A percentile compares a stretch with the other conserved stretches of the same genome.
phyloP scores from a whole-genome alignment of 2,113 vertebrate genomes.

The Mus pahari region DNA sequence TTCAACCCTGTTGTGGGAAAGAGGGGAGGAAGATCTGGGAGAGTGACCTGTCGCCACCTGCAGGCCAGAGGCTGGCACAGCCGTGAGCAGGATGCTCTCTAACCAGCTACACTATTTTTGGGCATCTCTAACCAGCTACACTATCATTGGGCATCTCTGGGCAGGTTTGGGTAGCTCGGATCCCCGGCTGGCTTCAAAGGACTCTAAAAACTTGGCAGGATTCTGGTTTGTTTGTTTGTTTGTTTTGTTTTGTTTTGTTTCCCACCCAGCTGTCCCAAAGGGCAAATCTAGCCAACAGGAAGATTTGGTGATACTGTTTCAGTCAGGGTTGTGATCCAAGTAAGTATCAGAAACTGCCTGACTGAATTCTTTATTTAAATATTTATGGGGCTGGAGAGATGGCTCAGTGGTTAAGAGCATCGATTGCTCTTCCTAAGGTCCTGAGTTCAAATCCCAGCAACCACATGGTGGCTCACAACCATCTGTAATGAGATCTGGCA shows the following conservation, averaged over 20 bases:
- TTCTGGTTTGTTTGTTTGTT: not conserved
- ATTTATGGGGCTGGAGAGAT: no score
- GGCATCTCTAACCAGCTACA: no score
- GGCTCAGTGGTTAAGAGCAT: no score
- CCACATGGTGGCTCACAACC: no score
- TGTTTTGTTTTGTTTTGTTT: not conserved
- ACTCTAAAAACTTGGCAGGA: not conserved
- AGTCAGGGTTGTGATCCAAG: conserved; percentile 33
- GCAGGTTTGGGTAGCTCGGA: not conserved
- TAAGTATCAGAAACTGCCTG: not conserved
- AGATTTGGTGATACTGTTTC: not conserved
- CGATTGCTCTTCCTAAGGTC: no score
- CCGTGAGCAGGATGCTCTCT: no score
- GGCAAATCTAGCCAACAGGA: not conserved
- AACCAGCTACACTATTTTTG: not conserved
- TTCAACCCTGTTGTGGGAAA: not conserved
- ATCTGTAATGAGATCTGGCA: no score
- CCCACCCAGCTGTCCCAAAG: not conserved
- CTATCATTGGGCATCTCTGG: not conserved
- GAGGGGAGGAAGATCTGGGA: not conserved
- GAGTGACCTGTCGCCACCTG: not conserved
- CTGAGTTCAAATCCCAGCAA: no score
- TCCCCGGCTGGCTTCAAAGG: not conserved
- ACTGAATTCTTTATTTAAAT: not conserved
- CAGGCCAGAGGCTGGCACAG: not conserved